Evolutionary conservation across 2,113 vertebrate genomes (phyloP), one percentile per base, ranked within the genome.

Genomic region (Rostratula benghalensis): DNA sequence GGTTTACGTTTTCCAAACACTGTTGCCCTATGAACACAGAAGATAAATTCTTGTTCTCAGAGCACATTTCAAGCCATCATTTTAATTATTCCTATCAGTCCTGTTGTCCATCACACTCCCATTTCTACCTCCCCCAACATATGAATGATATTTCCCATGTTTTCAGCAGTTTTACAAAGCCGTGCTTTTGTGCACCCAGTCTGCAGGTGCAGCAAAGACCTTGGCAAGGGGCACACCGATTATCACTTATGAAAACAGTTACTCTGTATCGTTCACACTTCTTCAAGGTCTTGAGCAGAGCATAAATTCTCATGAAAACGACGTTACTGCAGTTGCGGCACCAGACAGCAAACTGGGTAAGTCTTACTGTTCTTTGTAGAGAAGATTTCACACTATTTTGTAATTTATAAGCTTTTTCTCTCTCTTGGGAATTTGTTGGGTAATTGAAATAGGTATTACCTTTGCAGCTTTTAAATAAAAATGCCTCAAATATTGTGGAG

Each of bases 231-330:
- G 95, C 97, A 96, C 94, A 95, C 87, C 12, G 83, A 97, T 98
- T 98, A 97, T 96, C 96, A 88, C 93, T 95, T 96, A 95, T 46
- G 89, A 98, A 98, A 98, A 98, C 97, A 97, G 98, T 97, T 98
- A 98, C 98, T 98, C 94, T 98, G 98, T 98, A 98, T 98, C 98
- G 96, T 96, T 98, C 97, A 97, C 97, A 97, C 95, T 98, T 98
- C 98, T 98, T 99, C 99, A 99, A 99, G 99, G 99, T 99, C 99
- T 98, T 96, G 56, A 96, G 75, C 91, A 88, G 94, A 93, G 97
- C 95, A 99, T 99, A 99, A 99, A 99, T 98, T 98, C 94, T 51
- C 96, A 86, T 46, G 98, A 60, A 96, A 97, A 94, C 48, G 75
- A 91, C 91, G 51, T 65, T 63, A 45, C 46, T 71, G 90, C 86